These are phyloP conservation scores for Caretta caretta DNA, from an alignment of 2,113 vertebrate species.

Conservation along the genomic window DNA sequence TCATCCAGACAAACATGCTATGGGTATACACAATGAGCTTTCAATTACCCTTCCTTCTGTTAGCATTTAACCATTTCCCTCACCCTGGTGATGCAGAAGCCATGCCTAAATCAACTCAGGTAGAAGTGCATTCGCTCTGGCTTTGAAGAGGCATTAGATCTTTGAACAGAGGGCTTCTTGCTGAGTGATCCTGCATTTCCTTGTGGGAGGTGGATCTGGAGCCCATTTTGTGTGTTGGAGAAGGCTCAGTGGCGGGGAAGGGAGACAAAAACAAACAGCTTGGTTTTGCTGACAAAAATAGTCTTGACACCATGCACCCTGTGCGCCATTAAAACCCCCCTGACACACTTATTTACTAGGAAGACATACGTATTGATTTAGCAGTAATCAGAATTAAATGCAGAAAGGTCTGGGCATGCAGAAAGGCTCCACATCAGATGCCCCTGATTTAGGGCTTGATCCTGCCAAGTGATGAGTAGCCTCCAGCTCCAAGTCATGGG, in stretches of 20 bases:
- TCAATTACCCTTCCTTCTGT: not conserved
- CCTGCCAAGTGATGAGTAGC: not conserved
- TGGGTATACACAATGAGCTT: not conserved
- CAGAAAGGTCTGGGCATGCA: not conserved
- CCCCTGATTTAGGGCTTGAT: not conserved
- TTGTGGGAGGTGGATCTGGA: constrained; percentile 72
- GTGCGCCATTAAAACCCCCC: constrained; percentile 50
- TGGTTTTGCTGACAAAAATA: constrained; percentile 33
- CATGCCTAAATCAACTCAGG: constrained; percentile 9
- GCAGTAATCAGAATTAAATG: not conserved
- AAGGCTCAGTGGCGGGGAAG: not conserved
- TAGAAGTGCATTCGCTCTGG: constrained; percentile 36
- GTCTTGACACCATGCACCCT: not conserved
- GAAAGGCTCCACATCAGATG: not conserved
- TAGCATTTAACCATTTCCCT: not conserved
- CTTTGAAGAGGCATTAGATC: constrained; percentile 58
- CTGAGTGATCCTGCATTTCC: constrained; percentile 56
- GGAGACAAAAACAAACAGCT: constrained; percentile 45
- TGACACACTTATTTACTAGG: constrained; percentile 26
- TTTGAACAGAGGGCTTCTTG: constrained; percentile 21
- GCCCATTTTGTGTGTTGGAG: constrained; percentile 52
- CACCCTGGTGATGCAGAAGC: not conserved
- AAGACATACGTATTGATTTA: constrained; percentile 36
- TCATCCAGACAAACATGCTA: not conserved
- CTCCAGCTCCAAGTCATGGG: not conserved